phyloP scores from a whole-genome alignment of 2,113 vertebrate genomes.

The Apodemus sylvaticus region DNA sequence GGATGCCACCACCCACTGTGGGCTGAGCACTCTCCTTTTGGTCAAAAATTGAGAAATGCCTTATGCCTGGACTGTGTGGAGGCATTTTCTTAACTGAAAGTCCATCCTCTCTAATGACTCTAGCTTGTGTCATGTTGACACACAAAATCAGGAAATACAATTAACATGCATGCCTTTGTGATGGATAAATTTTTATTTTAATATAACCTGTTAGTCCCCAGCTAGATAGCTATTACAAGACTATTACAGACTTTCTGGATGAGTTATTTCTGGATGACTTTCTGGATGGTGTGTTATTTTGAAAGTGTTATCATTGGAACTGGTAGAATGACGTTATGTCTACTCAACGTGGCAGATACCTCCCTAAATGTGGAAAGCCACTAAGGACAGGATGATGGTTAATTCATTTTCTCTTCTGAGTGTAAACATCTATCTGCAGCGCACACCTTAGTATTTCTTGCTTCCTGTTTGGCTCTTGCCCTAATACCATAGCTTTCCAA shows the following conservation, averaged over 20 bases:
- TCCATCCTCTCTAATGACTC: too few species aligned
- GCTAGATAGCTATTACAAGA: background rate
- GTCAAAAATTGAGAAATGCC: too few species aligned
- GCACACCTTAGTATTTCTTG: fast-evolving
- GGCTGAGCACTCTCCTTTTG: too few species aligned
- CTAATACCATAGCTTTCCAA: background rate
- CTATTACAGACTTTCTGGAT: background rate
- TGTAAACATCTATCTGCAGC: background rate
- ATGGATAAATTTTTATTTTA: background rate
- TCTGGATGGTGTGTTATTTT: background rate
- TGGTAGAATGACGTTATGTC: too few species aligned
- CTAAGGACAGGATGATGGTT: background rate
- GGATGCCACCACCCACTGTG: too few species aligned
- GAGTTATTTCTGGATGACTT: background rate
- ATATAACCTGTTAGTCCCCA: background rate
- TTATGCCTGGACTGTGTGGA: too few species aligned
- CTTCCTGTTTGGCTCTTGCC: background rate
- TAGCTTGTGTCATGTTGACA: too few species aligned
- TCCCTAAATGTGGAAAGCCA: background rate
- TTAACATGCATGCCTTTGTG: background rate
- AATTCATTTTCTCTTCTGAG: background rate
- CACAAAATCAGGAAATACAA: too few species aligned
- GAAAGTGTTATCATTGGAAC: background rate
- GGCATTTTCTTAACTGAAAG: too few species aligned
- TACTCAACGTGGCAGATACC: fast-evolving